Evolutionary conservation across 2,113 vertebrate genomes (phyloP).

Genomic region (Cettia cetti): DNA sequence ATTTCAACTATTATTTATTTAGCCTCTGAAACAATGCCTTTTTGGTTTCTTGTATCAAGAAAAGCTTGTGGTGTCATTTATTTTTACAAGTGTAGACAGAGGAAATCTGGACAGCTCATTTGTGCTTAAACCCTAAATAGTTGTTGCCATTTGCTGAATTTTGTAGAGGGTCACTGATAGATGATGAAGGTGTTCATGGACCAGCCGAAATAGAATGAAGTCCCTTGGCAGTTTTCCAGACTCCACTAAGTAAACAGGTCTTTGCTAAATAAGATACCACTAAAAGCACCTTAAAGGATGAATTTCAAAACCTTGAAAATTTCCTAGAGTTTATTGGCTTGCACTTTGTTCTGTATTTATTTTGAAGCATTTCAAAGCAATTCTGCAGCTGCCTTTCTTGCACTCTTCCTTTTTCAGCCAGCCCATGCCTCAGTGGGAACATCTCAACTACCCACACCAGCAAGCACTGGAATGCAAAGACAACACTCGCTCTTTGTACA

Average conservation of each 20-base stretch:
- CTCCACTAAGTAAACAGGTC: neutral
- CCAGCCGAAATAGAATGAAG: neutral
- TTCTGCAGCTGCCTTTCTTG: neutral
- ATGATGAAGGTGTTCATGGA: neutral
- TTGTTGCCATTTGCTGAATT: neutral
- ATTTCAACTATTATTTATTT: neutral
- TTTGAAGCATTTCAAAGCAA: neutral
- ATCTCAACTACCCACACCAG: constrained; percentile 40
- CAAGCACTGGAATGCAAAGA: constrained; percentile 38
- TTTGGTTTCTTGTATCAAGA: neutral
- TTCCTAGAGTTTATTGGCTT: neutral
- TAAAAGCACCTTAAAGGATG: neutral
- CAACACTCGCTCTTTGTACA: constrained; percentile 49
- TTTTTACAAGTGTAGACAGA: neutral
- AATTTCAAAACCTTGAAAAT: neutral
- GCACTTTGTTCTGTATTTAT: neutral
- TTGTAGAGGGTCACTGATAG: neutral
- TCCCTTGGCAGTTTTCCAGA: neutral
- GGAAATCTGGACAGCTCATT: neutral
- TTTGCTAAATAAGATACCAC: neutral
- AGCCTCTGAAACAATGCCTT: neutral
- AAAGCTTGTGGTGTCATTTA: neutral
- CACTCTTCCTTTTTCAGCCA: neutral
- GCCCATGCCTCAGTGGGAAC: neutral
- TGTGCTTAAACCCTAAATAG: neutral